Base-by-base conservation (phyloP, 2,888 invertebrate species). In the Muschampia plurimacula region DNA sequence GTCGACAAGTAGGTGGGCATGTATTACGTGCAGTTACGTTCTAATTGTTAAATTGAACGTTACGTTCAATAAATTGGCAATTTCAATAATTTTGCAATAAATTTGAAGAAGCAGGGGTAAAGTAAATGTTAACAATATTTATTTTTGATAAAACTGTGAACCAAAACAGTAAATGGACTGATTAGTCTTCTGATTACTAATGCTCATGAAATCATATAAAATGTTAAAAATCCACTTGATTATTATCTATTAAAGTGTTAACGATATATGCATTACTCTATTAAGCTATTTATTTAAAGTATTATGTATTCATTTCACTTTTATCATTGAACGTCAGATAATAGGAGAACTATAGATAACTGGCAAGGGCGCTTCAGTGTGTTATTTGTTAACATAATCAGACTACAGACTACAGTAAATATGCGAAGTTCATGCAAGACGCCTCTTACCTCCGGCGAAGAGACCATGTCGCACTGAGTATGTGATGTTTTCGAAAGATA, bases 401-500 rank as follows among this genome's bases (percentile, higher is more conserved):
- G 60, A 60, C 52, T 64, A 68, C 49, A 74, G 36, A 74, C 28
- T 63, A 72, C 64, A 73, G 70, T 75, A 75, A 74, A 76, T 64
- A 75, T 74, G 68, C 55, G 60, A 49, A 64, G 66, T 74, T 66
- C 74, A 74, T 73, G 55, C 69, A 74, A 74, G 63, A 62, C 74
- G 70, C 74, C 71, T 67, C 79, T 76, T 89, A 96, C 96, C 95
- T 92, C 91, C 90, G 77, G 86, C 87, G 62, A 96, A 89, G 75
- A 96, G 81, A 74, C 96, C 95, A 78, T 95, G 95, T 75, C 95
- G 94, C 9, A 97, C 96, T 32, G 93, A 93, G 85, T 96, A 97
- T 64, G 95, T 95, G 74, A 97, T 87, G 81, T 96, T 95, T 82
- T 95, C 93, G 84, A 97, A 97, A 76, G 95, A 95, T 78, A 97